A percentile compares a stretch with the other conserved stretches of the same genome.
Conservation (phyloP, 92 coral and sea anemone species). For the Parazoanthus atlanticus region DNA sequence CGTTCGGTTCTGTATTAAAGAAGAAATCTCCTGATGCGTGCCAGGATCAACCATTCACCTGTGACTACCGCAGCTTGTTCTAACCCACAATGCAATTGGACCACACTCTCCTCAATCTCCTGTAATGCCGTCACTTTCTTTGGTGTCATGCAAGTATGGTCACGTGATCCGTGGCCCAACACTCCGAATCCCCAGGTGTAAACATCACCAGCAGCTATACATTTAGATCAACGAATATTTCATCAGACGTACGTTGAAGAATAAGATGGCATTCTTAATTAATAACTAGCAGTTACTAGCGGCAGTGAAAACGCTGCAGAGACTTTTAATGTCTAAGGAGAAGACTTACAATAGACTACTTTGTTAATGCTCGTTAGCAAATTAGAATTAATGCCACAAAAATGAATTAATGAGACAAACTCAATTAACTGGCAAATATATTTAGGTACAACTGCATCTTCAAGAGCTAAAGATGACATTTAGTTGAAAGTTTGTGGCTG, state of each 20-base stretch:
- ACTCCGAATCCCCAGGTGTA: slow-evolving; percentile 95
- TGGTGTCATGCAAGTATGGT: slow-evolving; percentile 61
- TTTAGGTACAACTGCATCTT: no score
- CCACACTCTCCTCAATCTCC: slow-evolving; percentile 52
- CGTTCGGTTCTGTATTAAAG: background rate
- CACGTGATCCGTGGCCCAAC: slow-evolving; percentile 74
- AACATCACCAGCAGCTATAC: slow-evolving; percentile 72
- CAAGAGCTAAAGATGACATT: no score
- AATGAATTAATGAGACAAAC: no score
- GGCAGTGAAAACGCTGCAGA: no score
- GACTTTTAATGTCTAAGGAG: no score
- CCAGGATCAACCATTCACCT: slow-evolving; percentile 48
- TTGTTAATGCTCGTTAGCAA: no score
- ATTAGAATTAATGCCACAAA: no score
- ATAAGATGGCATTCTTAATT: background rate
- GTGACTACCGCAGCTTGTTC: slow-evolving; percentile 69
- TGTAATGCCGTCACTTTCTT: slow-evolving; percentile 48
- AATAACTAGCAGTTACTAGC: no score
- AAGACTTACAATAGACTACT: no score
- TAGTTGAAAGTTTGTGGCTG: no score
- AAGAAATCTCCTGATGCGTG: background rate
- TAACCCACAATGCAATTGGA: slow-evolving; percentile 66
- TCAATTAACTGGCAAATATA: no score
- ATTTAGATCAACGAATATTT: no score
- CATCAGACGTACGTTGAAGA: background rate